Conservation (phyloP, 2,797 vertebrate species). For the Enteromius paludinosus region DNA sequence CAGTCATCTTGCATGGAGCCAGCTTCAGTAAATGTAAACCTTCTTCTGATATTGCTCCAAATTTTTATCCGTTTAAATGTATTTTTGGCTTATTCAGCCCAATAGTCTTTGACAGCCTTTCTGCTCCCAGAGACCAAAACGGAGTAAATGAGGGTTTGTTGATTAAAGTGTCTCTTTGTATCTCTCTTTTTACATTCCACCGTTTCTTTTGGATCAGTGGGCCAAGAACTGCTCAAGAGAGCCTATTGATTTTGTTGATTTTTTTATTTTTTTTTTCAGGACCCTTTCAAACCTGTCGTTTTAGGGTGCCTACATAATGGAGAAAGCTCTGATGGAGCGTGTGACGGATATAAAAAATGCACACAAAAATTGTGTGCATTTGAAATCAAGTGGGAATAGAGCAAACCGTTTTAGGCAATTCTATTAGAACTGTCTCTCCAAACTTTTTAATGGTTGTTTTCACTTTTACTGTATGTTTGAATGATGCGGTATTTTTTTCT, state of each 20-base stretch:
- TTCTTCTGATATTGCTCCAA: constrained; percentile 16
- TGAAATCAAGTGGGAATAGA: constrained; percentile 7
- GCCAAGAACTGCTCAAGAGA: constrained; percentile 29
- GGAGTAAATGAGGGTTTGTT: constrained; percentile 66
- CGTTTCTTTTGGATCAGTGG: constrained; percentile 27
- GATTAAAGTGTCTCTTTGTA: constrained; percentile 67
- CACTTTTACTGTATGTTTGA: background rate
- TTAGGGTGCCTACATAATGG: background rate
- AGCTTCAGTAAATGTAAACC: constrained; percentile 16
- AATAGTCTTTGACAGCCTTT: constrained; percentile 32
- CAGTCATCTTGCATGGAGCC: background rate
- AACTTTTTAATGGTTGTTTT: background rate
- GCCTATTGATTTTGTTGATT: constrained; percentile 32
- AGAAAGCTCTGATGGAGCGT: constrained; percentile 22
- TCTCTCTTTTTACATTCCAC: constrained; percentile 52
- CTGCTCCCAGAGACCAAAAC: constrained; percentile 15
- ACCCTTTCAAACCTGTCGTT: constrained; percentile 1
- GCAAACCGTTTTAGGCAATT: background rate
- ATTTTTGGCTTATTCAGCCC: constrained; percentile 30
- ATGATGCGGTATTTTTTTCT: background rate
- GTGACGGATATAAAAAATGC: constrained; percentile 18
- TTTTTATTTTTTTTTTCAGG: background rate
- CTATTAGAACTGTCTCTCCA: background rate
- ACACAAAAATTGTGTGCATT: background rate
- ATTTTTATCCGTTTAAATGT: constrained; percentile 23